Evolutionary conservation across 1,140 invertebrate genomes (phyloP).

Genomic region (Drosophila elegans): DNA sequence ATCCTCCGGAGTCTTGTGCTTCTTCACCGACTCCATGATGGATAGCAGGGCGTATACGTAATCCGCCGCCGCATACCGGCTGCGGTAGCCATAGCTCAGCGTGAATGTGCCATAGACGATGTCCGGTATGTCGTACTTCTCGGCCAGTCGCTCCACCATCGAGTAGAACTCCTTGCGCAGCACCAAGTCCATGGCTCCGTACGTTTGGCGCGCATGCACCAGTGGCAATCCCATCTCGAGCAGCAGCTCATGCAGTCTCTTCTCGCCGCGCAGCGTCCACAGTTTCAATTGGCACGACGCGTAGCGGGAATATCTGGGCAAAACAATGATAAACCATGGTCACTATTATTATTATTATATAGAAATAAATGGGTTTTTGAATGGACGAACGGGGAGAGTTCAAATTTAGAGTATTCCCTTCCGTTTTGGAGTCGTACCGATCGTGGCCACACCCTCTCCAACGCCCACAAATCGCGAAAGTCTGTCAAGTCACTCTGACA

Average conservation of each 20-base stretch:
- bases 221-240: conserved; percentile 97
- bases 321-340: too few species aligned
- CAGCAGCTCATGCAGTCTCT: conserved; percentile 93
- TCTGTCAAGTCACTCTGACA: too few species aligned
- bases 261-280: conserved; percentile 94
- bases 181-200: conserved; percentile 94
- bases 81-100: conserved; percentile 92
- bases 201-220: conserved; percentile 94
- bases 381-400: too few species aligned
- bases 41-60: conserved; percentile 92
- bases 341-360: too few species aligned
- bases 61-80: conserved; percentile 93
- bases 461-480: too few species aligned
- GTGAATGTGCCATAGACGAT: conserved; percentile 91
- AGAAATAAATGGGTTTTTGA: too few species aligned
- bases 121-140: conserved; percentile 92
- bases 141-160: conserved; percentile 91
- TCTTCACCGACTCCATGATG: conserved; percentile 90
- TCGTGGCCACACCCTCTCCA: too few species aligned
- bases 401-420: too few species aligned
- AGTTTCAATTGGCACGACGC: conserved; percentile 91
- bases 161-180: conserved; percentile 91
- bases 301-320: conserved; percentile 89
- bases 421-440: too few species aligned
- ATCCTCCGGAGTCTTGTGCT: conserved; percentile 85